phyloP scores from a whole-genome alignment of 2,888 invertebrate species.

The Heliconius cydno region DNA sequence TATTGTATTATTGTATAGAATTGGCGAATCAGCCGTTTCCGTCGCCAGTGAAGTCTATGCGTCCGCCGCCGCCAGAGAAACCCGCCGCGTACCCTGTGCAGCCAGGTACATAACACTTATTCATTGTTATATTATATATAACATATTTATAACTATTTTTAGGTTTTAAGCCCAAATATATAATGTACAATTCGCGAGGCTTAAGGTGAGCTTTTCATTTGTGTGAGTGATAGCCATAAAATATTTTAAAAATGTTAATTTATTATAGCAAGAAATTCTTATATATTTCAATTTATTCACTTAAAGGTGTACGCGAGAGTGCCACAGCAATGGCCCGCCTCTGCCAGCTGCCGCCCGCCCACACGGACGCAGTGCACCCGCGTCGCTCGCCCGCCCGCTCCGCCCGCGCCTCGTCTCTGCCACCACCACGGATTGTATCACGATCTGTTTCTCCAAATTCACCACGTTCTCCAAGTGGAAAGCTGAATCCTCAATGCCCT shows the following conservation, averaged over 20 bases:
- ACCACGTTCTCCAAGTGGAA: neutral
- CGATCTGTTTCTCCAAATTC: constrained; percentile 35
- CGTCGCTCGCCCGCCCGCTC: neutral
- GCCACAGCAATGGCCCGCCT: constrained; percentile 73
- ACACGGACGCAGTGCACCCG: constrained; percentile 49
- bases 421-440: constrained; percentile 61
- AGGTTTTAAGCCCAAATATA: too few relatives aligned
- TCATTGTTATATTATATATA: neutral
- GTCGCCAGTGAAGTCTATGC: constrained; percentile 53
- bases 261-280: too few relatives aligned
- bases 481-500: neutral
- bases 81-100: constrained; percentile 67
- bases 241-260: too few relatives aligned
- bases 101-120: constrained; percentile 58
- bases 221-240: too few relatives aligned
- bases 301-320: constrained; percentile 68
- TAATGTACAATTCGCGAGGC: too few relatives aligned
- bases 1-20: constrained; percentile 54
- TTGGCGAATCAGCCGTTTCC: constrained; percentile 57
- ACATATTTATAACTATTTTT: neutral
- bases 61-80: constrained; percentile 55
- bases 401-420: constrained; percentile 63
- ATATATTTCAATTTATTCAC: neutral
- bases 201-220: too few relatives aligned
- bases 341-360: constrained; percentile 63